Base-by-base conservation (phyloP, 2,113 vertebrate genomes). In the Buteo buteo region DNA sequence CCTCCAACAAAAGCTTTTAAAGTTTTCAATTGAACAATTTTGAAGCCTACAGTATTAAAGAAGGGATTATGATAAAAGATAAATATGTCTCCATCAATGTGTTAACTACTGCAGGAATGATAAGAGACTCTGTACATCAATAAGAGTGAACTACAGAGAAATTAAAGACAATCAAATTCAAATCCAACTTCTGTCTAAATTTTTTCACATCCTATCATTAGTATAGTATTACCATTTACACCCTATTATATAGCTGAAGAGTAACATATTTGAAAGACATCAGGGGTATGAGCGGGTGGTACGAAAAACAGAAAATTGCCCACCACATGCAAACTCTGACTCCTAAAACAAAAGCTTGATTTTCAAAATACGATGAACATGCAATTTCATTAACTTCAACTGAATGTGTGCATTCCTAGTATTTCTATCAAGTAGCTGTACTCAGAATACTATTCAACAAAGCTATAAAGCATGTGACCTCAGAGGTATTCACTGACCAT, bases 1-100 rank as follows among this genome's bases (percentile, higher is more conserved):
- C 69, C 44, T 81, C 26, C 71, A 95, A 50, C 8, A 34, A 83
- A 90, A 85, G 73, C 70, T 94, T 88, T 97, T 91, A 80, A 91
- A 77, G 50, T 78, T 85, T 91, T 71, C 26, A 87, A 18, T 11
- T 2, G 6, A 92, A 65, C 34, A 62, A 80, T 89, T 94, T 88
- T 67, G 67, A 81, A 87, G 40, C 11, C 34, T 86, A 74, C 44
- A 31, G 16, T 55, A 78, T 55, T 62, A 93, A 86, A 86, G 57
- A 82, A 28, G 7, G 16, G 18, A 74, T 58, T 93, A 92, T 72
- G 36, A 93, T 74, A 54, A 9, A 29, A 67, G 59, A 83, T 42
- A 86, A 88, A 71, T 44, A 69, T 13, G 29, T 52, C 58, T 76
- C 50, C 17, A 36, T 70, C 77, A 34, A 7, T 17, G 21, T 32